Evolutionary conservation across 2,888 invertebrate genomes (phyloP), one percentile per base, ranked within the genome.

Genomic region (Thyatira batis): DNA sequence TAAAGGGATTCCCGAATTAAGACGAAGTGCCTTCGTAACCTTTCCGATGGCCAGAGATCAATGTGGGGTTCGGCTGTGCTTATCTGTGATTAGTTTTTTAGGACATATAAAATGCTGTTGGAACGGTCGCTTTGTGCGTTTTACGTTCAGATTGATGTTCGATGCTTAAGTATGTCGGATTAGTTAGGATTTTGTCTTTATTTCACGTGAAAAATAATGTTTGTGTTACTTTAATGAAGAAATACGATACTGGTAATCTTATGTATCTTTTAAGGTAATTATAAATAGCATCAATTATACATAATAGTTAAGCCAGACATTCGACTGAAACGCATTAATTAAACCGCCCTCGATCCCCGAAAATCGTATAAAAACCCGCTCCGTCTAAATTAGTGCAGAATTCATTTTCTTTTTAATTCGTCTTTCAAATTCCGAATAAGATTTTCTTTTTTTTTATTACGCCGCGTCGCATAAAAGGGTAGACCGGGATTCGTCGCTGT

Each of bases 1-100:
- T 89, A 89, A 92, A 92, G 89, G 88, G 88, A 88, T 87, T 87
- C 80, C 76, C 84, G 85, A 90, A 90, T 89, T 84, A 90, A 89
- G 88, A 89, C 81, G 85, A 87, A 89, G 87, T 88, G 82, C 82
- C 80, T 79, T 72, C 76, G 82, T 80, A 86, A 87, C 87, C 87
- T 90, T 83, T 84, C 80, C 83, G 78, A 85, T 84, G 79, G 80
- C 70, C 65, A 63, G 77, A 80, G 84, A 85, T 85, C 84, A 83
- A 82, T 81, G 82, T 71, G 71, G 77, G 76, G 79, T 78, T 80
- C 77, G 75, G 75, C 71, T 66, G 58, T 67, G 76, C 80, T 86
- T 86, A 87, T 86, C 84, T 82, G 79, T 82, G 86, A 89, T 89
- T 87, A 84, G 84, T 83, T 87, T 86, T 82, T 85, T 71, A 75